phyloP scores from a whole-genome alignment of 1,140 invertebrate genomes.

The Drosophila kurseongensis region DNA sequence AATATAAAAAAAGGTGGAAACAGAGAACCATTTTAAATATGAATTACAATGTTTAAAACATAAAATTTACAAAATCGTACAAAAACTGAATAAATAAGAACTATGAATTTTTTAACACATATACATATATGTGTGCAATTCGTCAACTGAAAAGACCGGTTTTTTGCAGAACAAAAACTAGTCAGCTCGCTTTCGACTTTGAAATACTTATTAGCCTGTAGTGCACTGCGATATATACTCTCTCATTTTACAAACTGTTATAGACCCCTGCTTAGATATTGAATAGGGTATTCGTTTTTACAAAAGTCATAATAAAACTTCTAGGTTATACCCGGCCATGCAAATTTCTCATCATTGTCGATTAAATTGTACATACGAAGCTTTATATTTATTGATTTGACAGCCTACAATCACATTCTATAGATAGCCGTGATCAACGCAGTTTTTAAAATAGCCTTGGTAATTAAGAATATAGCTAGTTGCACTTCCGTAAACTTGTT shows the following conservation, averaged over 20 bases:
- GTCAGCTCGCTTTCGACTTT: constrained; percentile 4
- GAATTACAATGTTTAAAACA: neutral
- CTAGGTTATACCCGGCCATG: neutral
- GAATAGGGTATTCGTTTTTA: neutral
- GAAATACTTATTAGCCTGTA: neutral
- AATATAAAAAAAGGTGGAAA: no score
- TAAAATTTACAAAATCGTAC: neutral
- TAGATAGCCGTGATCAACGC: neutral
- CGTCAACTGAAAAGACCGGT: constrained; percentile 13
- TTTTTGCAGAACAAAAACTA: constrained; percentile 10
- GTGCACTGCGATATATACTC: neutral
- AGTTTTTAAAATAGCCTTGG: neutral
- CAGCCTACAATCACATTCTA: neutral
- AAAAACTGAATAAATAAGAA: neutral
- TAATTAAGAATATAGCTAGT: neutral
- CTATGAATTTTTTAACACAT: neutral
- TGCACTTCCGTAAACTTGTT: neutral
- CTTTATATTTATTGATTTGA: neutral
- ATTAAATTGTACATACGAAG: neutral
- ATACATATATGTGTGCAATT: neutral
- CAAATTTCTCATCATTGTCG: neutral
- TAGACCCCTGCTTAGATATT: neutral
- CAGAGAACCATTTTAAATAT: no score
- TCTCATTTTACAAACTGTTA: no score
- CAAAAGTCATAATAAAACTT: constrained; percentile 1